phyloP scores from a whole-genome alignment of 1,140 invertebrate species.

The Coelopa frigida region DNA sequence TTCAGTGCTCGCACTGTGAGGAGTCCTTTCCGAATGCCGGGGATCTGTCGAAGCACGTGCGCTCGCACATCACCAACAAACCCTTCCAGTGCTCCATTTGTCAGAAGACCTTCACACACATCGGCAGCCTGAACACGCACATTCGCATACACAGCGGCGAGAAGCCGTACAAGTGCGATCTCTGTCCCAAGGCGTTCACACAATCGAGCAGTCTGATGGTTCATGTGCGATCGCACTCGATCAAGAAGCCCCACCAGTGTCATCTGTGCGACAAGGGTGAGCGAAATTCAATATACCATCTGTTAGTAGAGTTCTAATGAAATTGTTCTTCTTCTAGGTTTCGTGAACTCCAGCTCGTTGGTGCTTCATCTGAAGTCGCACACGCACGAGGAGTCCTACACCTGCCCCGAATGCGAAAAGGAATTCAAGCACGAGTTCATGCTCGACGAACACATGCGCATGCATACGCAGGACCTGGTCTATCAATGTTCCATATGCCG shows the following conservation, averaged over 20 bases:
- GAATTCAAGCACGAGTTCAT: slow-evolving; percentile 38
- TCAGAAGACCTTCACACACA: slow-evolving; percentile 54
- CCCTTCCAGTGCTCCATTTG: slow-evolving; percentile 44
- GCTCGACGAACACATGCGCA: slow-evolving; percentile 39
- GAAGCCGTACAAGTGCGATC: slow-evolving; percentile 43
- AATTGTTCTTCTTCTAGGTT: slow-evolving; percentile 15
- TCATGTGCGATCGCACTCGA: slow-evolving; percentile 62
- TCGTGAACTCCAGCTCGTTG: slow-evolving; percentile 40
- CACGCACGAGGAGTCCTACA: slow-evolving; percentile 25
- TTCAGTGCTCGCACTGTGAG: slow-evolving; percentile 54
- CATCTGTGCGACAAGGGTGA: slow-evolving; percentile 48
- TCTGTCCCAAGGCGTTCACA: slow-evolving; percentile 57
- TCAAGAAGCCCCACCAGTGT: slow-evolving; percentile 61
- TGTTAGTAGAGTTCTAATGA: neutral
- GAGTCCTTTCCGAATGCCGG: slow-evolving; percentile 55
- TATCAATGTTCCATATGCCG: slow-evolving; percentile 54
- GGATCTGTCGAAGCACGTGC: slow-evolving; percentile 52
- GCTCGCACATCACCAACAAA: slow-evolving; percentile 53
- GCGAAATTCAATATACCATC: neutral
- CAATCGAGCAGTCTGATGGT: slow-evolving; percentile 62
- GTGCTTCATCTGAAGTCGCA: slow-evolving; percentile 39
- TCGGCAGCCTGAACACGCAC: slow-evolving; percentile 74
- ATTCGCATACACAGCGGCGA: slow-evolving; percentile 66
- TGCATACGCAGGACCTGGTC: slow-evolving; percentile 36
- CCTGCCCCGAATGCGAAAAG: slow-evolving; percentile 38